Conservation (phyloP, 2,113 vertebrate genomes). For the Oryzias javanicus region DNA sequence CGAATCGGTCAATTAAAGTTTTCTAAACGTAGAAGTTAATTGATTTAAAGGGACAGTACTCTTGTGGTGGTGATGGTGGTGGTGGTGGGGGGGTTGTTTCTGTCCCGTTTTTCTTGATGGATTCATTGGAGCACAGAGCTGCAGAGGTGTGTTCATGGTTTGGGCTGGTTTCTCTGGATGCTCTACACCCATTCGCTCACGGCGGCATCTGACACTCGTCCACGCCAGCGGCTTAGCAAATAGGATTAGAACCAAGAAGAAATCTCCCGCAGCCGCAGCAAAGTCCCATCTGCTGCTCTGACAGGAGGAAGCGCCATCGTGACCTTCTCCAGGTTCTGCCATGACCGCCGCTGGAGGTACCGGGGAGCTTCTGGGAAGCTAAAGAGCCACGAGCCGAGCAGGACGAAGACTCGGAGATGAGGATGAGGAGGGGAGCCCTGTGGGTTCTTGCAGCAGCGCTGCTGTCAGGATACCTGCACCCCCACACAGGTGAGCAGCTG, state of each 20-base stretch:
- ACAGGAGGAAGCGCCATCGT: constrained; percentile 59
- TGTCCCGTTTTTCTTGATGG: no score
- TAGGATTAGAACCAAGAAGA: constrained; percentile 85
- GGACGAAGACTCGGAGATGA: constrained; percentile 34
- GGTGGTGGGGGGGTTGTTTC: no score
- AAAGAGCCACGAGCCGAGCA: constrained; percentile 10
- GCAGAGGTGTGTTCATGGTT: no score
- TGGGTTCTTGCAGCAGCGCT: constrained; percentile 67
- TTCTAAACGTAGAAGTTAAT: no score
- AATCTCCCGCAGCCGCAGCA: constrained; percentile 57
- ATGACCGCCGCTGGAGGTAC: constrained; percentile 9
- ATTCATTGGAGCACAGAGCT: no score
- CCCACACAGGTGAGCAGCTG: constrained; percentile 73
- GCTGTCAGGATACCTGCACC: constrained; percentile 63
- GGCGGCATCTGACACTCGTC: constrained; percentile 45
- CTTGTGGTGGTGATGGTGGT: no score
- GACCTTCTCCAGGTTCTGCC: constrained; percentile 12
- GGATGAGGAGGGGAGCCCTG: constrained; percentile 70
- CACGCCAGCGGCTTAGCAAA: constrained; percentile 86
- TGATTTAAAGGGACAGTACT: no score
- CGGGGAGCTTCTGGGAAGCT: constrained; percentile 17
- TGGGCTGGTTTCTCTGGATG: no score
- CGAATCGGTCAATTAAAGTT: no score
- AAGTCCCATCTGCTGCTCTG: constrained; percentile 84
- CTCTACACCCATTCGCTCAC: background rate